Percentiles rank a stretch among this genome's conserved stretches.
Conservation (phyloP, 2,888 invertebrate species). For the Drosophila phalerata region DNA sequence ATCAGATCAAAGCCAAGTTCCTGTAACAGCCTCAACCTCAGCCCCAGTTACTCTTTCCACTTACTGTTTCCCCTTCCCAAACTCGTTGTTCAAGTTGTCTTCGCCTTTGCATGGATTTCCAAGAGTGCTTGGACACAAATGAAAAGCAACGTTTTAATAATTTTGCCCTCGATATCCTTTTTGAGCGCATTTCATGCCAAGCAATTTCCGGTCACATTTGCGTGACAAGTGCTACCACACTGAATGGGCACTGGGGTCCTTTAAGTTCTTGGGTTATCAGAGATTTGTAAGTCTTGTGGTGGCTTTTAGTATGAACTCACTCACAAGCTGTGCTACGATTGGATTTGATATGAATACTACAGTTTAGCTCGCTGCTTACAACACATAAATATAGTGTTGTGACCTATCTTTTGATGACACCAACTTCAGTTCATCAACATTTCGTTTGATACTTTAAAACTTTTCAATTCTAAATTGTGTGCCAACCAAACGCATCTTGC, state of each 20-base stretch:
- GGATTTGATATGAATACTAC: constrained; percentile 6
- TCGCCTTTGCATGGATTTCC: constrained; percentile 45
- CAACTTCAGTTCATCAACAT: constrained; percentile 2
- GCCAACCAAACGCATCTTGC: neutral
- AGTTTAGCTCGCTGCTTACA: neutral
- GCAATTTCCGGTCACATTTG: constrained; percentile 80
- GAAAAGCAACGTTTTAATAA: constrained; percentile 79
- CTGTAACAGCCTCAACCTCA: constrained; percentile 10
- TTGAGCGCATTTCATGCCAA: constrained; percentile 58
- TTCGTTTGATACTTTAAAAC: constrained; percentile 25
- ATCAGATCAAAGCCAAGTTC: constrained; percentile 78
- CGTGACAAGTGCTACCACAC: constrained; percentile 63
- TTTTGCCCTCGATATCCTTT: constrained; percentile 68
- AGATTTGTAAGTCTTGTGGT: constrained; percentile 53
- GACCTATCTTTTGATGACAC: neutral
- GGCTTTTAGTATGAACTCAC: constrained; percentile 30
- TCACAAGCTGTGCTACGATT: constrained; percentile 3
- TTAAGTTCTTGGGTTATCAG: constrained; percentile 8
- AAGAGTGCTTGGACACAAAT: constrained; percentile 59
- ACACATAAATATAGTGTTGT: too few species aligned
- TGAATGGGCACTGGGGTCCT: constrained; percentile 10
- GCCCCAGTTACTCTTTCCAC: neutral
- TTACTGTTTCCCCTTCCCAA: neutral
- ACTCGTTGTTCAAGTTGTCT: constrained; percentile 45
- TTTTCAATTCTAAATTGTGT: neutral